Conservation (phyloP, 2,888 invertebrate species). For the Caenorhabditis sp. region DNA sequence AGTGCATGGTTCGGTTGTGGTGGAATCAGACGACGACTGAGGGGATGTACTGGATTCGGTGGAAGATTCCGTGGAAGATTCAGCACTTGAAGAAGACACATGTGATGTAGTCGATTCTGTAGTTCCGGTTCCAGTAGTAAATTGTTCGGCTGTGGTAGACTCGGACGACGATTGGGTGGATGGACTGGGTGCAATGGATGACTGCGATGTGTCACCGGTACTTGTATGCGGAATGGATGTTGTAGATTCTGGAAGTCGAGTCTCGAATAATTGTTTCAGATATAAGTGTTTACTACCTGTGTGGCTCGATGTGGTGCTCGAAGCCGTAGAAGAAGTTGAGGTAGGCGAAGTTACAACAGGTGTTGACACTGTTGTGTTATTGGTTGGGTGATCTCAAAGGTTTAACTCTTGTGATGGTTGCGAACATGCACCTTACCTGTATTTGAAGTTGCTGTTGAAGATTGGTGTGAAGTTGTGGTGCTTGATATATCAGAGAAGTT, state of each 20-base stretch:
- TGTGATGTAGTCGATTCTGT: background rate
- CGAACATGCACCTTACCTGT: background rate
- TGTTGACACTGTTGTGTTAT: background rate
- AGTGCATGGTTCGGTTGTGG: background rate
- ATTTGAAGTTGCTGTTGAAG: background rate
- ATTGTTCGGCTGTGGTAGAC: background rate
- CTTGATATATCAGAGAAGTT: conserved; percentile 16
- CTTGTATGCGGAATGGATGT: background rate
- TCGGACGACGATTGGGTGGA: background rate
- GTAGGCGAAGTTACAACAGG: conserved; percentile 23
- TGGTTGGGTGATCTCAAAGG: background rate
- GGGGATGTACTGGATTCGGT: background rate
- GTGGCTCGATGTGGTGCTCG: background rate
- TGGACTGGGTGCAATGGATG: background rate
- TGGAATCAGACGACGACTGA: background rate
- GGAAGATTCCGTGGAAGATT: background rate
- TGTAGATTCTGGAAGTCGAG: too few species aligned
- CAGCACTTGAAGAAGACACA: background rate
- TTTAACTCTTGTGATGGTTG: background rate
- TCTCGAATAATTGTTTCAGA: too few species aligned
- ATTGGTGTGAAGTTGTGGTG: background rate
- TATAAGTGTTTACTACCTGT: too few species aligned
- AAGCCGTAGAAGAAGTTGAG: background rate
- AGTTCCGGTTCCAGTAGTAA: background rate
- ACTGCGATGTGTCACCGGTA: background rate